Evolutionary conservation across 1,140 invertebrate species (phyloP).

Genomic region (Drosophila trapezifrons): DNA sequence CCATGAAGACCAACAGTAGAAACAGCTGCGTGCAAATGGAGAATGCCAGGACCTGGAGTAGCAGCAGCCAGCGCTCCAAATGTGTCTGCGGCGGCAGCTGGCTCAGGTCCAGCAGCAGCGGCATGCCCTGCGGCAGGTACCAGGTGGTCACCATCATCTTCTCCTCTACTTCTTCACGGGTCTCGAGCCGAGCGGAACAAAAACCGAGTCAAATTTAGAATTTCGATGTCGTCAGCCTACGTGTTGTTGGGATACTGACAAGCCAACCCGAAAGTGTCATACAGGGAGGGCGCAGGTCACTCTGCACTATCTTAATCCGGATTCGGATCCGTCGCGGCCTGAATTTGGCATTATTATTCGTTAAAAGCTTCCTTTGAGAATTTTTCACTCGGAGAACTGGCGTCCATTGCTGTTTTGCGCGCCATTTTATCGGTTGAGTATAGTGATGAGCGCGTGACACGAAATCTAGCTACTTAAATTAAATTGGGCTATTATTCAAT

Average conservation of each 20-base stretch:
- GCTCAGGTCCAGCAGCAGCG: slow-evolving; percentile 1
- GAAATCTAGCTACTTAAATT: no score
- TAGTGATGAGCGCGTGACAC: no score
- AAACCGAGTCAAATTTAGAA: slow-evolving; percentile 23
- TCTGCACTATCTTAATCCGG: neutral
- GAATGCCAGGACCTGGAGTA: slow-evolving; percentile 32
- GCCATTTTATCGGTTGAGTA: neutral
- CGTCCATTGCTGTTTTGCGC: neutral
- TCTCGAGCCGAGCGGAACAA: slow-evolving; percentile 1
- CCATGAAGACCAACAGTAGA: slow-evolving; percentile 42
- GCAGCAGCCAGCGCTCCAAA: neutral
- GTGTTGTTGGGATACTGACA: neutral
- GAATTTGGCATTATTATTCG: neutral
- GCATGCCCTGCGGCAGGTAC: neutral
- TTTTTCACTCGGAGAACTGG: neutral
- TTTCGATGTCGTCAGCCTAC: slow-evolving; percentile 8
- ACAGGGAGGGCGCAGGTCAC: neutral
- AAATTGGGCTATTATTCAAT: neutral
- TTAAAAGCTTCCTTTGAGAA: neutral
- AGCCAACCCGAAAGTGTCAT: neutral
- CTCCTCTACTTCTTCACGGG: neutral
- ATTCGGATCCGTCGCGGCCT: neutral
- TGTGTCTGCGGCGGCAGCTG: neutral
- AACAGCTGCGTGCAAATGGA: slow-evolving; percentile 37
- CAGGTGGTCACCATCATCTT: slow-evolving; percentile 2